Evolutionary conservation across 37 sponge, comb jelly and placozoan species (phyloP).

Genomic region (Corticium candelabrum): DNA sequence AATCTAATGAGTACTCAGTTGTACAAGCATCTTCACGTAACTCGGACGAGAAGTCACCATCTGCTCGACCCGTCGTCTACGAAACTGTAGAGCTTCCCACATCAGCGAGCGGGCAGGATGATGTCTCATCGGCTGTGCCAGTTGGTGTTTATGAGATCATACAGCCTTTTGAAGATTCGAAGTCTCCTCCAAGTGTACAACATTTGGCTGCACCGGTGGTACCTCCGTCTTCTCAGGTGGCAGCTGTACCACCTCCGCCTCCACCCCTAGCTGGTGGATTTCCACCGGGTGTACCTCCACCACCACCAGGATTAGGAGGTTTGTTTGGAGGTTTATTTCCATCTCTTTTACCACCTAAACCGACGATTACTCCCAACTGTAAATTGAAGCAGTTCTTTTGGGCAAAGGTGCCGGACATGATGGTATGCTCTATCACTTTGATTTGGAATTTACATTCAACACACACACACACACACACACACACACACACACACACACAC

Average conservation of each 20-base stretch:
- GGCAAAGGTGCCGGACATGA: constrained; percentile 31
- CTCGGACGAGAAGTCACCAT: too few species aligned
- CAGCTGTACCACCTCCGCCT: constrained; percentile 39
- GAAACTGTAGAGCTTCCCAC: neutral
- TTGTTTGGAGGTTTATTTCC: neutral
- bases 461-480: neutral
- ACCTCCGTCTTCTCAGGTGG: constrained; percentile 6
- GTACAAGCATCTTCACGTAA: too few species aligned
- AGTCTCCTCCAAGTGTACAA: constrained; percentile 31
- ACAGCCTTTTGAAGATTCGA: constrained; percentile 9
- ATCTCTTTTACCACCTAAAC: neutral
- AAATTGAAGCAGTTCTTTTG: constrained; percentile 67
- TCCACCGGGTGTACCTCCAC: constrained; percentile 10
- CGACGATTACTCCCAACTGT: constrained; percentile 8
- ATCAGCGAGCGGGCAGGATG: neutral
- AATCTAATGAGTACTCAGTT: too few species aligned
- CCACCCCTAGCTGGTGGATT: too few species aligned
- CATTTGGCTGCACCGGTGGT: neutral
- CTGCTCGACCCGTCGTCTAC: neutral
- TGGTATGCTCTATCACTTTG: constrained; percentile 14
- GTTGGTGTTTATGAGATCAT: constrained; percentile 22
- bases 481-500: too few species aligned
- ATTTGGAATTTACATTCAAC: neutral
- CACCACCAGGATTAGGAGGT: neutral
- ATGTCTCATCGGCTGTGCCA: constrained; percentile 3